These are phyloP conservation scores for Chelon labrosus DNA, from an alignment of 2,797 vertebrate species.

Conservation along the genomic window DNA sequence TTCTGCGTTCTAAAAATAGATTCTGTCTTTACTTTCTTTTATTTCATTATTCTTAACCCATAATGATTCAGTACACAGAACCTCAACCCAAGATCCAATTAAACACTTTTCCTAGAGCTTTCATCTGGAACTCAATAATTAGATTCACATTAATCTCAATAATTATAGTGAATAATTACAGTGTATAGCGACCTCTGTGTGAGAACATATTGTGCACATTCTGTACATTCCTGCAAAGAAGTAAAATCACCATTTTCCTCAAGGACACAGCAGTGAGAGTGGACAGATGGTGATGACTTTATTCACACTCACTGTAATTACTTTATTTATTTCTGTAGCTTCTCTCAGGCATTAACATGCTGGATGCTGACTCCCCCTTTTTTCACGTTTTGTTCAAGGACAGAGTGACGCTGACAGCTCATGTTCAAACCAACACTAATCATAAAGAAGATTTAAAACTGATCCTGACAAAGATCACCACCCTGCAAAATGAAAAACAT, in stretches of 20 bases:
- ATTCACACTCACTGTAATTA: background rate
- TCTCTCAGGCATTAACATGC: background rate
- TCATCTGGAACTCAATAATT: too few relatives aligned
- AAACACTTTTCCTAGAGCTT: too few relatives aligned
- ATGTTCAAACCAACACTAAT: background rate
- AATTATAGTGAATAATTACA: background rate
- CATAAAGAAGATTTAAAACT: background rate
- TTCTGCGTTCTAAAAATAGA: too few relatives aligned
- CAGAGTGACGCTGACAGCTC: slow-evolving; percentile 3
- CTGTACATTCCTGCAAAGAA: background rate
- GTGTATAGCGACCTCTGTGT: too few relatives aligned
- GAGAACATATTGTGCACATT: background rate
- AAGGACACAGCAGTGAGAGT: background rate
- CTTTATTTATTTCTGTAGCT: slow-evolving; percentile 2
- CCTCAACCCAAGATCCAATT: too few relatives aligned
- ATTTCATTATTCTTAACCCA: background rate
- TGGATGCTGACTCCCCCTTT: background rate
- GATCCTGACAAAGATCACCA: too few relatives aligned
- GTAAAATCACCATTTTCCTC: background rate
- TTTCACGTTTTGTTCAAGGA: background rate
- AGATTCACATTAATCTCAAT: too few relatives aligned
- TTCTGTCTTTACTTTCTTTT: background rate
- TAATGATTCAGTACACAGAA: too few relatives aligned
- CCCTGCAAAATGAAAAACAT: too few relatives aligned
- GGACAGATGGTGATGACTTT: slow-evolving; percentile 26